Evolutionary conservation across 2,888 invertebrate genomes (phyloP).

Genomic region (Lottia scabra): DNA sequence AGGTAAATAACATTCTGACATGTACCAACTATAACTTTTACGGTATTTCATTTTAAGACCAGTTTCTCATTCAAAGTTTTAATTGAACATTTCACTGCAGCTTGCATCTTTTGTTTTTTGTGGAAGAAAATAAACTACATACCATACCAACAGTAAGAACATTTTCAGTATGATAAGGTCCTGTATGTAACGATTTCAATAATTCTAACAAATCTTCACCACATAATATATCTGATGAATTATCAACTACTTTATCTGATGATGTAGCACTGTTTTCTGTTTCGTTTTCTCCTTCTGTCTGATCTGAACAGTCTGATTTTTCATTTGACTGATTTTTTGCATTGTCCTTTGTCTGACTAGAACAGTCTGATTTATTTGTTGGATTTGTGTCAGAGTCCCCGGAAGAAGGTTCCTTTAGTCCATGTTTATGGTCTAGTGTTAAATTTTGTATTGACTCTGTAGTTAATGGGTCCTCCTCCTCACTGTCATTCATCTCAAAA

Average conservation of each 20-base stretch:
- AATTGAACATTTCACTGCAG: too few relatives aligned
- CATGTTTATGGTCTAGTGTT: neutral
- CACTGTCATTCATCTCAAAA: constrained; percentile 28
- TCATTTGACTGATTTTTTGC: too few relatives aligned
- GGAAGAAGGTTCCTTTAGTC: neutral
- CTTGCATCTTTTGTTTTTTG: too few relatives aligned
- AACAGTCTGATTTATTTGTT: too few relatives aligned
- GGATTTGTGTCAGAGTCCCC: too few relatives aligned
- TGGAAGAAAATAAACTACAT: constrained; percentile 19
- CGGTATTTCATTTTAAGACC: too few relatives aligned
- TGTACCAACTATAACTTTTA: too few relatives aligned
- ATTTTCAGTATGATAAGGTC: constrained; percentile 57
- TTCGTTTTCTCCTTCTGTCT: constrained; percentile 12
- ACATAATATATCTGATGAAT: constrained; percentile 33
- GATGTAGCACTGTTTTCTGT: constrained; percentile 19
- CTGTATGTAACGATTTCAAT: constrained; percentile 45
- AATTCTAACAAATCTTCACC: constrained; percentile 52
- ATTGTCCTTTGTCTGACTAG: too few relatives aligned
- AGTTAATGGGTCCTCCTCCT: constrained; percentile 12
- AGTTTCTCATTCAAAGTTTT: too few relatives aligned
- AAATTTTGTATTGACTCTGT: neutral
- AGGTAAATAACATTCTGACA: too few relatives aligned
- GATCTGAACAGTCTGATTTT: too few relatives aligned
- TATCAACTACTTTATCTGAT: constrained; percentile 16
- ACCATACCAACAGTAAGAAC: constrained; percentile 85